Evolutionary conservation across 2,797 vertebrate genomes (phyloP), one percentile per base, ranked within the genome.

Genomic region (Salarias fasciatus): DNA sequence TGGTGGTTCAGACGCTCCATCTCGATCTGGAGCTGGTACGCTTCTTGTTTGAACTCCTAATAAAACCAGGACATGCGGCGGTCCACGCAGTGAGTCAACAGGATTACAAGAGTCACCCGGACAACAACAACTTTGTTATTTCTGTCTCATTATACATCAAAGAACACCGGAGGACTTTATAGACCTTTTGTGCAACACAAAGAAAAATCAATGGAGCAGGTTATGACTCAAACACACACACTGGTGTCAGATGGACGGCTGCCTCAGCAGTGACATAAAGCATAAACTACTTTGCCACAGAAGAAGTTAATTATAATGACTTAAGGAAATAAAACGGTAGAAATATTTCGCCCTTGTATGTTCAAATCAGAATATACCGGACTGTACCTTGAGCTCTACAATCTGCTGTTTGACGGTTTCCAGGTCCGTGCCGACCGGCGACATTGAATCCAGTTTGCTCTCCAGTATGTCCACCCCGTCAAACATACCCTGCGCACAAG

Each of bases 351-450:
- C 18, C 18, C 24, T 24, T 3, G 3, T 24, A 24, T 24, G 3
- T 24, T 24, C 33, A 9, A 6, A 35, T 35, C 6, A 13, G 63
- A 63, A 61, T 7, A 10, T 5, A 43, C 3, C 24, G 53, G 91
- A 53, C 7, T 31, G 53, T 94, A 99, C 98, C 97, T 99, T 99
- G 42, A 97, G 94, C 60, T 99, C 98, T 18, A 92, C 94, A 7
- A 98, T 98, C 90, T 99, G 98, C 77, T 99, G 97, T 80, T 99
- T 99, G 67, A 99, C 98, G 12, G 96, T 98, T 87, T 98, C 96
- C 83, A 99, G 91, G 81, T 99, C 98, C 40, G 97, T 99, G 89
- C 97, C 97, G 11, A 99, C 94, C 10, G 97, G 95, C 51, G 97
- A 93, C 97, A 99, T 96, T 3, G 94, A 94, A 80, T 96, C 94